phyloP scores from a whole-genome alignment of 2,797 vertebrate genomes.

The Phataginus tetradactyla region DNA sequence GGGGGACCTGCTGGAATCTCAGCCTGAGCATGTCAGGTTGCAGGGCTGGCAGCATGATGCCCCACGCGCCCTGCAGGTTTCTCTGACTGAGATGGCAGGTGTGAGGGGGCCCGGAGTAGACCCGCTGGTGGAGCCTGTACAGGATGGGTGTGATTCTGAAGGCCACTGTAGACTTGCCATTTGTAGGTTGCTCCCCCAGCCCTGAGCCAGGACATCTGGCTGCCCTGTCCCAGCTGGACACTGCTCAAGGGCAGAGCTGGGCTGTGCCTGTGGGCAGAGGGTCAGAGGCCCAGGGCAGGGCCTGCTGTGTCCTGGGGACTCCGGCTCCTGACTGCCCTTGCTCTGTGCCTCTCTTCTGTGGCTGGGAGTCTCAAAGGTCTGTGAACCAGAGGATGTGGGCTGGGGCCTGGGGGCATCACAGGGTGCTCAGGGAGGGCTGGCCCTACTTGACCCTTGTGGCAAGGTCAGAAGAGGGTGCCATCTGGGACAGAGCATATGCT shows the following conservation, averaged over 20 bases:
- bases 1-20: conserved; percentile 66
- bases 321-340: neutral
- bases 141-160: neutral
- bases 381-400: neutral
- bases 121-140: neutral
- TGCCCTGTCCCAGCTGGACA: neutral
- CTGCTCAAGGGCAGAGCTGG: neutral
- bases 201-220: conserved; percentile 1
- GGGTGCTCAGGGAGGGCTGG: neutral
- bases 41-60: neutral
- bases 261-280: neutral
- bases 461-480: neutral
- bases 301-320: neutral
- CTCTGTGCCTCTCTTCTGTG: neutral
- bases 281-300: neutral
- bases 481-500: neutral
- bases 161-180: conserved; percentile 42
- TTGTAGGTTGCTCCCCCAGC: neutral
- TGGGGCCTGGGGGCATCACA: neutral
- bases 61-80: neutral
- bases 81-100: neutral
- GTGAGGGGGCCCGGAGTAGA: neutral
- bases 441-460: neutral
- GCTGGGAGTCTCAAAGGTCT: neutral
- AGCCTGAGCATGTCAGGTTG: neutral